Evolutionary conservation across 2,888 invertebrate genomes (phyloP).

Genomic region (Drosophila engyochracea): DNA sequence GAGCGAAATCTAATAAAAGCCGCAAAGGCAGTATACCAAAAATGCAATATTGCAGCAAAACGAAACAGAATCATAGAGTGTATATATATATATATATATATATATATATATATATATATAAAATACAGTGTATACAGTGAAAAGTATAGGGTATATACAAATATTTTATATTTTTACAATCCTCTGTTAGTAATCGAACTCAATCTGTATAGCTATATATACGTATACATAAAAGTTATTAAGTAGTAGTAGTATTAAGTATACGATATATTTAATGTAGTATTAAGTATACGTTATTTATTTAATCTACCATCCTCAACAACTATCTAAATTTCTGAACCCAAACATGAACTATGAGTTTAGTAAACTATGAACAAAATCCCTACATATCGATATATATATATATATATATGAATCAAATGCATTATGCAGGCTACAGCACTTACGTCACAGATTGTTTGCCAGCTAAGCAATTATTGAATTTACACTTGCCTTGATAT

Average conservation of each 20-base stretch:
- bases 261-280: not conserved
- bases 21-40: conserved; percentile 5
- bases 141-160: not conserved
- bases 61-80: not conserved
- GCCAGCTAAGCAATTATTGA: conserved; percentile 10
- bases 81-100: not conserved
- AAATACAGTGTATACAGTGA: not conserved
- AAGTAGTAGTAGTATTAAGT: not conserved
- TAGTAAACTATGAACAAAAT: not conserved
- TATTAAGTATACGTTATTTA: not conserved
- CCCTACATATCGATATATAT: not conserved
- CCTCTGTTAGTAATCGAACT: not conserved
- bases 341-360: not conserved
- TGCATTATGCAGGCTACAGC: conserved; percentile 2
- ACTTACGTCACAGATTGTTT: conserved; percentile 3
- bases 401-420: not conserved
- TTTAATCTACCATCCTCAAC: not conserved
- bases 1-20: conserved; percentile 22
- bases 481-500: conserved; percentile 12
- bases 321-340: not conserved
- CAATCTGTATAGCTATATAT: not conserved
- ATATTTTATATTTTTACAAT: not conserved
- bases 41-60: conserved; percentile 16
- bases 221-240: not conserved
- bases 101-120: not conserved